Evolutionary conservation across 2,888 invertebrate species (phyloP).

Genomic region (Morinoia aosen): DNA sequence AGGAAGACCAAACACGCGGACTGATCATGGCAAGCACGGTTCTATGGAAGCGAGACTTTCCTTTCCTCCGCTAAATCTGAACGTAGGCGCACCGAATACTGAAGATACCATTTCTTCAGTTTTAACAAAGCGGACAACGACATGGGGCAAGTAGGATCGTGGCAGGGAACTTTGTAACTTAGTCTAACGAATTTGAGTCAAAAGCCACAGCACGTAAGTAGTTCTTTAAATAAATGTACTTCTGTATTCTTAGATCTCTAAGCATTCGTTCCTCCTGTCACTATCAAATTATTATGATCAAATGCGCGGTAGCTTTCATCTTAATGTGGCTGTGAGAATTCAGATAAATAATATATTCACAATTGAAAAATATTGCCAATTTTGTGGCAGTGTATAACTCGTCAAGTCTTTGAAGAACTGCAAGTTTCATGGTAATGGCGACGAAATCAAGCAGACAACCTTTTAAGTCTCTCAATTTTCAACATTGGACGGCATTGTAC

Average conservation of each 20-base stretch:
- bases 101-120: not conserved
- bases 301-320: not conserved
- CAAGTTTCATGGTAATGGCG: not conserved
- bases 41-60: not conserved
- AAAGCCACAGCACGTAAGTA: not conserved
- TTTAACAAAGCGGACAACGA: not conserved
- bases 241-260: too few species aligned
- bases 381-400: not conserved
- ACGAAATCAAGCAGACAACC: not conserved
- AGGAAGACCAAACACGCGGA: constrained; percentile 18
- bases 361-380: not conserved
- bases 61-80: not conserved
- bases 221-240: too few species aligned
- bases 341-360: not conserved
- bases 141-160: too few species aligned
- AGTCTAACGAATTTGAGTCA: not conserved
- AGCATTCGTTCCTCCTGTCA: too few species aligned
- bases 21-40: constrained; percentile 6
- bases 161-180: not conserved
- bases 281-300: not conserved
- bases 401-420: not conserved
- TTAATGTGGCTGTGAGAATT: not conserved
- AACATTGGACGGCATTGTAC: not conserved
- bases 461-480: not conserved
- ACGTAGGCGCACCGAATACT: not conserved